A percentile compares a stretch with the other conserved stretches of the same genome.
phyloP scores from a whole-genome alignment of 2,888 invertebrate genomes.

The Rotaria sp. region DNA sequence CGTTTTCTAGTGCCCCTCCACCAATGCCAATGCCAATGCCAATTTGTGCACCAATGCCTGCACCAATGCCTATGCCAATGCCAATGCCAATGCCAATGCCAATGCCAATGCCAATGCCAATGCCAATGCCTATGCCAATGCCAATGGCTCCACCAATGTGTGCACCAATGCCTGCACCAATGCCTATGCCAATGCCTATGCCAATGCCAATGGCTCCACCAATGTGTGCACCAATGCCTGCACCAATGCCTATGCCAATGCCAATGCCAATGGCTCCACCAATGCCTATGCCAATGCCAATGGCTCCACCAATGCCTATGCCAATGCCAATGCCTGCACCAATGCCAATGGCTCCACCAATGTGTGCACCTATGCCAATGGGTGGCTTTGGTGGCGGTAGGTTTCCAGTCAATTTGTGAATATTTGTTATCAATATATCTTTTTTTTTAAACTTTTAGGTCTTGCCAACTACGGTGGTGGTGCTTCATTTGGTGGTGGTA shows the following conservation, averaged over 20 bases:
- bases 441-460: not conserved
- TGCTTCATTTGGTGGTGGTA: not conserved
- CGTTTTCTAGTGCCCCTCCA: not conserved
- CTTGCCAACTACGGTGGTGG: not conserved
- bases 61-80: not conserved
- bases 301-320: not conserved
- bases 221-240: not conserved
- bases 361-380: not conserved
- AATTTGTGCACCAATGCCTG: not conserved
- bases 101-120: not conserved
- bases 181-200: not conserved
- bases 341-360: not conserved
- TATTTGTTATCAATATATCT: not conserved
- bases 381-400: not conserved
- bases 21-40: not conserved
- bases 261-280: slow-evolving; percentile 3
- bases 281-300: slow-evolving; percentile 4
- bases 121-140: slow-evolving; percentile 4
- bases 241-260: too few species aligned
- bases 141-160: not conserved
- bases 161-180: not conserved
- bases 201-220: not conserved
- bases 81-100: not conserved
- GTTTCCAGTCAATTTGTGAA: not conserved
- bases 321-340: not conserved